Percentiles rank a stretch among this genome's conserved stretches.
Conservation (phyloP, 2,797 vertebrate genomes). For the Microctenopoma stevenorrisi region DNA sequence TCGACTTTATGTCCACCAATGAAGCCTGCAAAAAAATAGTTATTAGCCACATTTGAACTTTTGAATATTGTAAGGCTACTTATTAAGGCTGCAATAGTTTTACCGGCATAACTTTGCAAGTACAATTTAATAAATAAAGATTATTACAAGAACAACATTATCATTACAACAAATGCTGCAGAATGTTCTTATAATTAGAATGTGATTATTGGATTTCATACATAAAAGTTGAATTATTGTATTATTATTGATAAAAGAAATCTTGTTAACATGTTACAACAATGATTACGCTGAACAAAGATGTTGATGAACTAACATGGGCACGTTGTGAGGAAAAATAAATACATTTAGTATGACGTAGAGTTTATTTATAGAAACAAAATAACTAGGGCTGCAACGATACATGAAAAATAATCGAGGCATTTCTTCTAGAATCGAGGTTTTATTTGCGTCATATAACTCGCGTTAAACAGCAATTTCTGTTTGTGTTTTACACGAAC, state of each 20-base stretch:
- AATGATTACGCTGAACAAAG: conserved; percentile 12
- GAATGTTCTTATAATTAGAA: conserved; percentile 2
- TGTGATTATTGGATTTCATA: neutral
- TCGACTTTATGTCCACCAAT: neutral
- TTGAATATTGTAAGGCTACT: neutral
- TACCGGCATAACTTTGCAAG: neutral
- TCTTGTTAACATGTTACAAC: neutral
- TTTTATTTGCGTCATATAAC: too few relatives aligned
- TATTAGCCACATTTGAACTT: neutral
- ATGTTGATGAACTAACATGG: conserved; percentile 17
- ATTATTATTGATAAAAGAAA: neutral
- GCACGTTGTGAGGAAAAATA: conserved; percentile 30
- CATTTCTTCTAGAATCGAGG: too few relatives aligned
- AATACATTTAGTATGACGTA: conserved; percentile 13
- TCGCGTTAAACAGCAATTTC: too few relatives aligned
- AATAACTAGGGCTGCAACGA: neutral
- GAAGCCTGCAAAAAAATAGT: neutral
- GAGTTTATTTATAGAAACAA: conserved; percentile 4
- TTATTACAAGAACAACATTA: neutral
- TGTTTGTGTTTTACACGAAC: too few relatives aligned
- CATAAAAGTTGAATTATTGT: neutral
- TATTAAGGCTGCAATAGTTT: neutral
- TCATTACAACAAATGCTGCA: neutral
- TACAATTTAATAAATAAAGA: conserved; percentile 1
- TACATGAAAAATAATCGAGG: too few relatives aligned